These are phyloP conservation scores for Microtus ochrogaster DNA, from an alignment of 2,113 vertebrate genomes.

Conservation along the genomic window DNA sequence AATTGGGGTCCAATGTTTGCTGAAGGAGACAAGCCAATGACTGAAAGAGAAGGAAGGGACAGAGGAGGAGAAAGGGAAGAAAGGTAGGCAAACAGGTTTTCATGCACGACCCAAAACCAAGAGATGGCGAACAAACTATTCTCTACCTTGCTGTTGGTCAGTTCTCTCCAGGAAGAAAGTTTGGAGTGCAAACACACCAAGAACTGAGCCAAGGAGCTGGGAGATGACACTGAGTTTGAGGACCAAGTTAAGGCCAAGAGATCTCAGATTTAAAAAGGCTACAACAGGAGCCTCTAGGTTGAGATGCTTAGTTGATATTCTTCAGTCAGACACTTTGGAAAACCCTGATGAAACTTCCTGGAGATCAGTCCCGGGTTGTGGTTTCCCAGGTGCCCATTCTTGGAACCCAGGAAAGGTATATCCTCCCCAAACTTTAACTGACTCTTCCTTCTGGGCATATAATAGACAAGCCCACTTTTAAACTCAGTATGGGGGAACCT, in stretches of 20 bases:
- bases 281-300: background rate
- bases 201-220: background rate
- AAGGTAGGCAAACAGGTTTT: background rate
- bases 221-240: background rate
- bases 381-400: background rate
- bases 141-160: background rate
- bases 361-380: background rate
- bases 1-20: background rate
- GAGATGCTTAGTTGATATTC: background rate
- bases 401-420: background rate
- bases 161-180: background rate
- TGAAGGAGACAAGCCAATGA: background rate
- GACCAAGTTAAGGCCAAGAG: background rate
- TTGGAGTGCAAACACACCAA: background rate
- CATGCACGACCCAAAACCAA: background rate
- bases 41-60: no score
- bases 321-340: background rate
- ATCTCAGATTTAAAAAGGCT: constrained; percentile 37
- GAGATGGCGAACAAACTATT: background rate
- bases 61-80: background rate
- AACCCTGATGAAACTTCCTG: constrained; percentile 3
- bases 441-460: background rate
- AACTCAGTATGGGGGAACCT: background rate
- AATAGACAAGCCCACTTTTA: background rate
- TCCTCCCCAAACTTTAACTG: background rate